Base-by-base conservation (phyloP, 2,113 vertebrate species). In the Azemiops feae region DNA sequence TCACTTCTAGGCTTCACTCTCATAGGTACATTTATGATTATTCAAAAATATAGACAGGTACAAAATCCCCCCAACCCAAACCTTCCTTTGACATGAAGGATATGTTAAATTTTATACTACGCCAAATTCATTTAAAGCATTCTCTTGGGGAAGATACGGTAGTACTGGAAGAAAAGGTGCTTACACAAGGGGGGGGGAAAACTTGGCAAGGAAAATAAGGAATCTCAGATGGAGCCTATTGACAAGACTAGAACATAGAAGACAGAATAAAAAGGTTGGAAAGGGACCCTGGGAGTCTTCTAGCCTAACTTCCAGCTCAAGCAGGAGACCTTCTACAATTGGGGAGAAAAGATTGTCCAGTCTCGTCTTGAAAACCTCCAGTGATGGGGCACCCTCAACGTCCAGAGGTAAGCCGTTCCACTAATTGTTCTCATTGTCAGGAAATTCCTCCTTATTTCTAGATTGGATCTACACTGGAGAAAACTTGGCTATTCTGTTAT, bases 81-180 rank as follows among this genome's bases (percentile, higher is more conserved):
- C 6, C 43, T 86, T 50, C 8, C 50, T 5, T 87, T 25, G 10
- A 57, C 58, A 91, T 93, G 30, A 85, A 93, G 54, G 81, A 55
- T 2, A 90, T 52, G 12, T 58, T 94, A 23, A 85, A 93, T 54
- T 90, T 93, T 0, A 0, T 52, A 91, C 8, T 47, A 3, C 23
- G 6, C 88, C 91, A 95, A 91, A 93, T 92, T 89, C 4, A 4
- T 43, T 11, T 85, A 45, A 93, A 22, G n/a, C 20, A 53, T 16
- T 39, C 74, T 93, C 86, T 88, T 86, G 54, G 11, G 20, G 14
- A 95, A 91, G 34, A 89, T 45, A 53, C 52, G 0, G 52, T 53
- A 60, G 27, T 18, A 52, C 39, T 93, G 12, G 0, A 27, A n/a
- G 1, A 92, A 87, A 1, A 88, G 52, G n/a, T 54, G 52, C 14